Percentiles rank a stretch among this genome's conserved stretches.
Conservation (phyloP, 2,113 vertebrate genomes). For the Platichthys flesus region DNA sequence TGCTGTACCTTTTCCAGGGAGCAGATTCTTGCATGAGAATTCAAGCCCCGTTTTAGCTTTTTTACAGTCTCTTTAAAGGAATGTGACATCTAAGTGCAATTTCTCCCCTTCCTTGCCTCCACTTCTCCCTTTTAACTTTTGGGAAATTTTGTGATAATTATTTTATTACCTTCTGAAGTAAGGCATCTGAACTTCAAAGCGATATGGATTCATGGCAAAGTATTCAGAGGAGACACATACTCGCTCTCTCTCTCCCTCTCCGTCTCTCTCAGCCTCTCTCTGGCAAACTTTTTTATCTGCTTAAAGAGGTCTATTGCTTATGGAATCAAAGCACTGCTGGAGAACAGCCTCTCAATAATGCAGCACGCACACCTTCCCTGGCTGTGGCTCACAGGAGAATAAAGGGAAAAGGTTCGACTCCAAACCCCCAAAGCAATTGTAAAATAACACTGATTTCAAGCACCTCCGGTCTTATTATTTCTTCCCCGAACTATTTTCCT, state of each 20-base stretch:
- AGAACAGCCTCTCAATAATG: conserved; percentile 66
- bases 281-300: conserved; percentile 48
- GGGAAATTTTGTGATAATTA: conserved; percentile 65
- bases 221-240: conserved; percentile 43
- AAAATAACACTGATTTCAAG: conserved; percentile 29
- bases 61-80: conserved; percentile 31
- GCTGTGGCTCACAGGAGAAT: conserved; percentile 11
- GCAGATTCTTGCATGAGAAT: conserved; percentile 24
- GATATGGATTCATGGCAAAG: conserved; percentile 51
- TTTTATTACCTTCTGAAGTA: conserved; percentile 68
- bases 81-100: conserved; percentile 45
- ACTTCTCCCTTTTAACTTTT: conserved; percentile 59
- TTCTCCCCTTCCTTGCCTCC: conserved; percentile 39
- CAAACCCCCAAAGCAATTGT: conserved; percentile 22
- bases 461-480: neutral
- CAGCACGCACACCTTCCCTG: conserved; percentile 47
- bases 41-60: conserved; percentile 17
- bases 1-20: conserved; percentile 2
- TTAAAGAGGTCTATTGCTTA: conserved; percentile 60
- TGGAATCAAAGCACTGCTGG: conserved; percentile 57
- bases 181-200: conserved; percentile 64
- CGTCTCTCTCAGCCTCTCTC: neutral
- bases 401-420: conserved; percentile 32
- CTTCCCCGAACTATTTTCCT: neutral
- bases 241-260: conserved; percentile 7